Evolutionary conservation across 1,140 invertebrate species (phyloP), one percentile per base, ranked within the genome.

Genomic region (Megalopta genalis): DNA sequence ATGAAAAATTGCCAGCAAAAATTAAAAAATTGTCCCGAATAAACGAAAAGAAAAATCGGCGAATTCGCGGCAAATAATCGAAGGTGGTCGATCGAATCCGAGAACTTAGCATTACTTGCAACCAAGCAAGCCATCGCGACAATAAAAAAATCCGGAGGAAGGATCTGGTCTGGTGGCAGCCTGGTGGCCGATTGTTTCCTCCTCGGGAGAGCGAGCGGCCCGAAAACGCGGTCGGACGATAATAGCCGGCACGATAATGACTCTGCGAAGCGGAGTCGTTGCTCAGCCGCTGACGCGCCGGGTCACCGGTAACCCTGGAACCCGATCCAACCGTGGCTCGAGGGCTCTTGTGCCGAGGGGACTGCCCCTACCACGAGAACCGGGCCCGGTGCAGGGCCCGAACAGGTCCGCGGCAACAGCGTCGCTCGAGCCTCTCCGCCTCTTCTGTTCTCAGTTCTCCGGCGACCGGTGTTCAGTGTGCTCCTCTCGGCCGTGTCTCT

Each of bases 221-320:
- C 37, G 52, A 67, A 76, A 83, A 63, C 78, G 25, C 54, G 68
- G 54, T 49, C 49, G 42, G 52, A 84, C 25, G 54, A 80, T 80
- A 83, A 83, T 83, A 85, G 72, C 71, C 60, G 6, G 39, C 54
- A 60, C 16, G 75, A 81, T 85, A 81, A 85, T 84, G 79, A 63
- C 57, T 79, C 32, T 32, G 32, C 69, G 63, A 37, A 69, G 57
- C 67, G 57, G 67, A 80, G 83, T 84, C 77, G 77, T 84, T 85
- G 27, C 69, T 80, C 39, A 39, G 59, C 21, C 21, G 64, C 68
- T 52, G 81, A 80, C 81, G 65, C 72, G 65, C 72, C 82, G 63
- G 67, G 65, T 67, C 57, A 46, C 42, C 21, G 60, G 60, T 54
- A 72, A 75, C 81, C 66, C 73, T 69, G 64, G 67, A 16, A 70